These are phyloP conservation scores for Meleagris gallopavo DNA, from an alignment of 2,113 vertebrate genomes.

Conservation along the genomic window DNA sequence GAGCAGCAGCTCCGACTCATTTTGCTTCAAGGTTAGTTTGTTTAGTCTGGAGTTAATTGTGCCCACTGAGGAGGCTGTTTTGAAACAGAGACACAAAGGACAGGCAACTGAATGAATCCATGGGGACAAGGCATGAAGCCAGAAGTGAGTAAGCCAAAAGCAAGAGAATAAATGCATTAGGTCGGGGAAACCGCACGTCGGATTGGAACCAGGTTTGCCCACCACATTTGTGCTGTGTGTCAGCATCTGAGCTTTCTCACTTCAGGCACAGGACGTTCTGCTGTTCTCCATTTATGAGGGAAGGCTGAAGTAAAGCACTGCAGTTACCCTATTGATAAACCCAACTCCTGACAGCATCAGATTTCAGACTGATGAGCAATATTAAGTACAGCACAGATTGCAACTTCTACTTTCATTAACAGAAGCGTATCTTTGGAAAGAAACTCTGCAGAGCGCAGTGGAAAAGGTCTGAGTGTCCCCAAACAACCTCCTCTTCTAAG, in stretches of 20 bases:
- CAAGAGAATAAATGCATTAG: not conserved
- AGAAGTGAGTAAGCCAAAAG: not conserved
- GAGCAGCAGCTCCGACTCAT: not conserved
- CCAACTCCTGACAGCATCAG: not conserved
- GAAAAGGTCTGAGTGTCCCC: conserved; percentile 19
- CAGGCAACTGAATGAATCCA: not conserved
- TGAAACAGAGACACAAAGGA: not conserved
- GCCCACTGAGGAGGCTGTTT: not conserved
- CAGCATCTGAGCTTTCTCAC: not conserved
- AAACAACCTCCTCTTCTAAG: conserved; percentile 5
- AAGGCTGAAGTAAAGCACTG: not conserved
- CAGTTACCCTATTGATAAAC: not conserved
- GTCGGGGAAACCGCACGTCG: not conserved
- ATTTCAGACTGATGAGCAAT: not conserved
- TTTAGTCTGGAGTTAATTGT: conserved; percentile 35
- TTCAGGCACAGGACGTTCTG: not conserved
- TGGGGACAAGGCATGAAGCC: not conserved
- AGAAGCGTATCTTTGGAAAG: not conserved
- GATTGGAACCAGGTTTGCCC: not conserved
- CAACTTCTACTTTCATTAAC: conserved; percentile 5
- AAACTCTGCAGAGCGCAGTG: not conserved
- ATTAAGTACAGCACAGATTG: not conserved
- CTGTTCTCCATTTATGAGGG: not conserved
- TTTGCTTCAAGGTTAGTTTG: conserved; percentile 14
- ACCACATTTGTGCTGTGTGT: not conserved